A percentile compares a stretch with the other conserved stretches of the same genome.
These are phyloP conservation scores for Branchellion lobata DNA, from an alignment of 2,888 invertebrate genomes.

Conservation along the genomic window DNA sequence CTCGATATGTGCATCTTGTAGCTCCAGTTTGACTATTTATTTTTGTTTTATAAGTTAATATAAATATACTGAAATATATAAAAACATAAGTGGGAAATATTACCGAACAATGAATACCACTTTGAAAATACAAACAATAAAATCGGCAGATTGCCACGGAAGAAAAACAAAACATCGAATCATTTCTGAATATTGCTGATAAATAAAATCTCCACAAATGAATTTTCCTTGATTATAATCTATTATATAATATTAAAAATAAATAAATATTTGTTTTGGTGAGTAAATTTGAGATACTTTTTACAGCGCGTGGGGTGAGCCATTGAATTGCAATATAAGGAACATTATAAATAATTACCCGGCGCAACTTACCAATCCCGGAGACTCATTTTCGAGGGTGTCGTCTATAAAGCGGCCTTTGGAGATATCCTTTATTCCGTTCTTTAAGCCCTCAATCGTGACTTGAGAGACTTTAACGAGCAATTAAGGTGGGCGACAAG, in stretches of 20 bases:
- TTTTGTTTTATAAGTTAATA: background rate
- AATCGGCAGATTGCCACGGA: background rate
- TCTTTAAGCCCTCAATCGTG: conserved; percentile 7
- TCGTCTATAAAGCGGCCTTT: background rate
- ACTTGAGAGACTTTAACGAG: conserved; percentile 19
- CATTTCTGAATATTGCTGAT: no score
- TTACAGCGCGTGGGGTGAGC: background rate
- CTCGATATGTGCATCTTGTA: no score
- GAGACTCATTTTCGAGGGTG: no score
- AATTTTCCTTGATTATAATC: no score
- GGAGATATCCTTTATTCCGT: background rate
- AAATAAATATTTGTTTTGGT: conserved; percentile 5
- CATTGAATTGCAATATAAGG: background rate
- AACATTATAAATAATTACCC: background rate
- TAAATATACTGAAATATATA: background rate
- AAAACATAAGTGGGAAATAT: background rate
- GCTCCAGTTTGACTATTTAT: no score
- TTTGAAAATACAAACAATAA: background rate
- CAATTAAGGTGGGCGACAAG: background rate
- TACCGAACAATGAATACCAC: background rate
- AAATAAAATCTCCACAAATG: no score
- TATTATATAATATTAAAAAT: background rate
- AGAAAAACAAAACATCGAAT: background rate
- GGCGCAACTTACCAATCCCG: no score
- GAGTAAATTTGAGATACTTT: background rate